A percentile compares a stretch with the other conserved stretches of the same genome.
Conservation (phyloP, 2,888 invertebrate genomes). For the Tanytarsus gracilentus region DNA sequence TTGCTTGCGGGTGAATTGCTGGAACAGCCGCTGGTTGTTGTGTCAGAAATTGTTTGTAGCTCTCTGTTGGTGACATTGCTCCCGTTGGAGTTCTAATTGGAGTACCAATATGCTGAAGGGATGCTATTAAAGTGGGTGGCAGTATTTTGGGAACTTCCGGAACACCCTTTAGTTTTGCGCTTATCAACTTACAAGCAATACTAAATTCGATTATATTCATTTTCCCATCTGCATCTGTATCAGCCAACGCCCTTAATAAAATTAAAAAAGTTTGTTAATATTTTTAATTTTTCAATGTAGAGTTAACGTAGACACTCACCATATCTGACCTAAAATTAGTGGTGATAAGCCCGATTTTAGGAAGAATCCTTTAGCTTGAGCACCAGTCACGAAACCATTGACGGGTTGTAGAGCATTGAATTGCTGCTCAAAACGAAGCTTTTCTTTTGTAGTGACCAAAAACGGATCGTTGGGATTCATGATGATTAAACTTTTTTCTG, state of each 20-base stretch:
- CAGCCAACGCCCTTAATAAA: conserved; percentile 66
- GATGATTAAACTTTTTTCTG: not conserved
- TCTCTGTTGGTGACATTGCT: conserved; percentile 37
- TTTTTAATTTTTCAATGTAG: conserved; percentile 22
- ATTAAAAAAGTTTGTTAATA: not conserved
- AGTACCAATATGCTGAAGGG: conserved; percentile 48
- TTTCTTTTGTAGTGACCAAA: conserved; percentile 79
- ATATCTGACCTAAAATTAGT: conserved; percentile 83
- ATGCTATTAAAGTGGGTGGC: conserved; percentile 65
- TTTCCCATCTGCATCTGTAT: conserved; percentile 93
- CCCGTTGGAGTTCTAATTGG: conserved; percentile 40
- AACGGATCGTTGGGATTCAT: conserved; percentile 61
- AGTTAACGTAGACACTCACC: conserved; percentile 50
- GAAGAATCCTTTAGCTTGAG: conserved; percentile 88
- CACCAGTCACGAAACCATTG: conserved; percentile 81
- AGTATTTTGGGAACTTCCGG: conserved; percentile 82
- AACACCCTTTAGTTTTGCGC: conserved; percentile 81
- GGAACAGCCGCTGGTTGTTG: conserved; percentile 25
- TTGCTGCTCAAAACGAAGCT: conserved; percentile 81
- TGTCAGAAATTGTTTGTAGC: conserved; percentile 30
- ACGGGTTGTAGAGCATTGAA: conserved; percentile 79
- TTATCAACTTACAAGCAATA: conserved; percentile 94
- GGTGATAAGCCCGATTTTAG: conserved; percentile 87
- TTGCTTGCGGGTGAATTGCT: conserved; percentile 30
- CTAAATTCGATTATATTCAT: conserved; percentile 95